These are phyloP conservation scores for Syrista parreyssii DNA, from an alignment of 2,888 invertebrate genomes.

Conservation along the genomic window DNA sequence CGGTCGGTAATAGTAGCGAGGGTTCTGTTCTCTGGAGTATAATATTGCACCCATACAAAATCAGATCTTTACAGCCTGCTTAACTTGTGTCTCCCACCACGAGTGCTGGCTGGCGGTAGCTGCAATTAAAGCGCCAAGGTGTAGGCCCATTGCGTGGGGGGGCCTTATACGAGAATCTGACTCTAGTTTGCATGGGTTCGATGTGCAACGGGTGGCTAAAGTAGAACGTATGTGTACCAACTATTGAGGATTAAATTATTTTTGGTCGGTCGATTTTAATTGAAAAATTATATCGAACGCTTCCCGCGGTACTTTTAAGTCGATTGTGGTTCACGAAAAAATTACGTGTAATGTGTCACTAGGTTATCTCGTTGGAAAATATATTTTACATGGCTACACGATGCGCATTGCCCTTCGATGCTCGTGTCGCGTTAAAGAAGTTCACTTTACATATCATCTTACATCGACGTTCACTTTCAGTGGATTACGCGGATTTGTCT, in stretches of 20 bases:
- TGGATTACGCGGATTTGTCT: constrained; percentile 15
- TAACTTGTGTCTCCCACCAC: constrained; percentile 4
- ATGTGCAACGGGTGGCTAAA: constrained; percentile 1
- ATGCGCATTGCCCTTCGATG: background rate
- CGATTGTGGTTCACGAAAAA: background rate
- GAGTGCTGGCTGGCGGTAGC: background rate
- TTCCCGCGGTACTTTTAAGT: background rate
- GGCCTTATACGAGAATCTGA: constrained; percentile 1
- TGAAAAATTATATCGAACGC: background rate
- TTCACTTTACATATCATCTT: constrained; percentile 26
- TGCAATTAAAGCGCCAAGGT: constrained; percentile 5
- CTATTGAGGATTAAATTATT: background rate
- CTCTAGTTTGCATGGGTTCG: background rate
- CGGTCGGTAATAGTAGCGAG: background rate
- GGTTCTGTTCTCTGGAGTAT: background rate
- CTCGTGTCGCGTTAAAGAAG: background rate
- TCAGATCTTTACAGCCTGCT: background rate
- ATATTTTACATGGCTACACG: background rate
- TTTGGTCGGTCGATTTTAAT: background rate
- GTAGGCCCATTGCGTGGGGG: constrained; percentile 5
- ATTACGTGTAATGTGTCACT: background rate
- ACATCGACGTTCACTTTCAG: constrained; percentile 25
- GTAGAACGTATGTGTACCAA: background rate
- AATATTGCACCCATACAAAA: constrained; percentile 6
- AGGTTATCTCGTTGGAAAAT: too few species aligned